Conservation (phyloP, 2,888 invertebrate species). For the Spialia ferax region DNA sequence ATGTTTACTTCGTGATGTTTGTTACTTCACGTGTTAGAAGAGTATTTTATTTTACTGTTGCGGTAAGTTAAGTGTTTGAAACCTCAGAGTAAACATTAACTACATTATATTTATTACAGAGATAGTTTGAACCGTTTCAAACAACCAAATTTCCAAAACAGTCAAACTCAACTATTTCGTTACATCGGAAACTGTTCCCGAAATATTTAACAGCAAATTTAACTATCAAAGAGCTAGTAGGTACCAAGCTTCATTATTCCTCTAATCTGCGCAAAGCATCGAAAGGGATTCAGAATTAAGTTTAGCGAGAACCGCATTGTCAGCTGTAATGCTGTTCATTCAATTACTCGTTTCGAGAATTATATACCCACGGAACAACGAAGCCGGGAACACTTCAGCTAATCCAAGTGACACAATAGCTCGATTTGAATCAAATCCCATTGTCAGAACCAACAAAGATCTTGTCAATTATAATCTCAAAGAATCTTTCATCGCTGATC, state of each 20-base stretch:
- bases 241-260: conserved; percentile 51
- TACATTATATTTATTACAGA: background rate
- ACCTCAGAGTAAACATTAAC: background rate
- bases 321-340: conserved; percentile 57
- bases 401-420: conserved; percentile 74
- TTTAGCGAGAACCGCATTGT: conserved; percentile 71
- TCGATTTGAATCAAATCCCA: conserved; percentile 74
- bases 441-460: conserved; percentile 82
- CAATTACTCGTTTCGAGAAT: conserved; percentile 69
- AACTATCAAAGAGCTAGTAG: conserved; percentile 43
- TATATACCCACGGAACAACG: conserved; percentile 63
- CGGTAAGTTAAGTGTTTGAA: background rate
- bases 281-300: conserved; percentile 66
- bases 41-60: conserved; percentile 2
- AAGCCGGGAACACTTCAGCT: conserved; percentile 66
- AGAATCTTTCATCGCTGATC: conserved; percentile 74
- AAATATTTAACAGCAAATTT: conserved; percentile 26
- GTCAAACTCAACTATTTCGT: background rate
- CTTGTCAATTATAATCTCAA: conserved; percentile 84
- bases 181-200: background rate
- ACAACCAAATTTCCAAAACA: background rate
- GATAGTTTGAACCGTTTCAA: background rate
- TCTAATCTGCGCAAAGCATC: conserved; percentile 66
- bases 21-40: conserved; percentile 13
- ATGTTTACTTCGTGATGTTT: conserved; percentile 20